phyloP scores from a whole-genome alignment of 2,888 invertebrate genomes.

The Electrophaes corylata region DNA sequence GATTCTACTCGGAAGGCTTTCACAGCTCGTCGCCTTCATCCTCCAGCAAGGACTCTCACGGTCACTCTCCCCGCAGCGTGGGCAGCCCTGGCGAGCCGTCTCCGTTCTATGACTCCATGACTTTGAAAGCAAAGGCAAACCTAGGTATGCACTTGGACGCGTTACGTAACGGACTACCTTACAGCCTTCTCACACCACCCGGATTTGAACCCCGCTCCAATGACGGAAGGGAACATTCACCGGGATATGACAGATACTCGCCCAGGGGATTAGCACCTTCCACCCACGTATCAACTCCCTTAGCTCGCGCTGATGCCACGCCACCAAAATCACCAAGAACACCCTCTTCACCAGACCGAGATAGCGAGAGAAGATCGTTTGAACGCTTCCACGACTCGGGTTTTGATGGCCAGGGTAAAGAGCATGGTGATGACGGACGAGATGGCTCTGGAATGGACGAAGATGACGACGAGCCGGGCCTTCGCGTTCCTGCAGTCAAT shows the following conservation, averaged over 20 bases:
- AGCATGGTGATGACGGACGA: conserved; percentile 73
- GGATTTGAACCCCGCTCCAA: conserved; percentile 73
- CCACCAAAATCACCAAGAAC: conserved; percentile 76
- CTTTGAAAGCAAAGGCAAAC: conserved; percentile 75
- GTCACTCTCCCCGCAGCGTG: conserved; percentile 77
- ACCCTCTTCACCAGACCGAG: conserved; percentile 64
- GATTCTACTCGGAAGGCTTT: conserved; percentile 85
- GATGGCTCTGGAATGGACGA: conserved; percentile 77
- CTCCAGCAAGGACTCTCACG: conserved; percentile 80
- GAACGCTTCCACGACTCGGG: conserved; percentile 81
- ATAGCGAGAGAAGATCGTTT: conserved; percentile 64
- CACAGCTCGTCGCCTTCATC: conserved; percentile 85
- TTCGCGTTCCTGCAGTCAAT: conserved; percentile 87
- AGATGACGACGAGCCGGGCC: conserved; percentile 85
- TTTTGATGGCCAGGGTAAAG: conserved; percentile 68
- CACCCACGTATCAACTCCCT: conserved; percentile 67
- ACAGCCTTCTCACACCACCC: conserved; percentile 86
- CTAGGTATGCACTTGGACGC: conserved; percentile 73
- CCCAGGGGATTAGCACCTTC: conserved; percentile 63
- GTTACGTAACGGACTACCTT: conserved; percentile 77
- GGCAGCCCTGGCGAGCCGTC: conserved; percentile 71
- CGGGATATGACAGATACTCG: conserved; percentile 65
- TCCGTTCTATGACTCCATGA: conserved; percentile 69
- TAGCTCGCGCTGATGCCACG: conserved; percentile 69
- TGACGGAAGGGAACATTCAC: conserved; percentile 66